A percentile compares a stretch with the other conserved stretches of the same genome.
Evolutionary conservation across 2,113 vertebrate species (phyloP).

Genomic region (Spizaetus ornatus): DNA sequence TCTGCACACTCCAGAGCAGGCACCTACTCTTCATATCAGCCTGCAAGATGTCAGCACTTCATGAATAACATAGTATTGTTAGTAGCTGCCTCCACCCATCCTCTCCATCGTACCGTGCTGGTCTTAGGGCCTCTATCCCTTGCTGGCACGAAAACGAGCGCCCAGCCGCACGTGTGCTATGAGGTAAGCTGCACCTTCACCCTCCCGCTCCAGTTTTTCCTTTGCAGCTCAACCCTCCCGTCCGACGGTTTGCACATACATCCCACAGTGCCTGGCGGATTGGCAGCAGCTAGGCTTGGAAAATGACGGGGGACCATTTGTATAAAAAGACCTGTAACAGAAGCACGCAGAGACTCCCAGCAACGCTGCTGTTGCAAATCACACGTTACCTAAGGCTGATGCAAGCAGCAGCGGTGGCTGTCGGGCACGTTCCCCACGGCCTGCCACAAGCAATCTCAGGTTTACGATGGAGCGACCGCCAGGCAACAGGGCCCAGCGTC

Average conservation of each 20-base stretch:
- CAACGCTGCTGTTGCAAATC: background rate
- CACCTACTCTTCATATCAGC: background rate
- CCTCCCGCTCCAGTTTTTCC: background rate
- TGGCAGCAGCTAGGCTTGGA: background rate
- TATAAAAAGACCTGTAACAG: no score
- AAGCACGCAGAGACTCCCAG: background rate
- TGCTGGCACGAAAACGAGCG: background rate
- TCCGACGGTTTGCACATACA: fast-evolving
- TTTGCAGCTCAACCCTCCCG: fast-evolving
- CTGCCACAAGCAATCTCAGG: background rate
- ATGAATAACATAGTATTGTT: fast-evolving
- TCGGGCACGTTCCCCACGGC: fast-evolving
- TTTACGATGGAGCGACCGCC: fast-evolving
- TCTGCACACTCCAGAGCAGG: background rate
- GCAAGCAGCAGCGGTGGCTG: background rate
- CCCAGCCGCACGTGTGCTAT: fast-evolving
- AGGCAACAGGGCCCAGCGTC: background rate
- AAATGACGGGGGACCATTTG: background rate
- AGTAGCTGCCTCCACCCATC: background rate
- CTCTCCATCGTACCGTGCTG: fast-evolving
- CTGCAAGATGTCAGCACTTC: background rate
- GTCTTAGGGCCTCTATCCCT: no score
- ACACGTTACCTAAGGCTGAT: background rate
- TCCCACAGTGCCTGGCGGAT: fast-evolving
- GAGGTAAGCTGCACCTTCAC: background rate